Evolutionary conservation across 2,888 invertebrate species (phyloP).

Genomic region (Pristionchus entomophagus): DNA sequence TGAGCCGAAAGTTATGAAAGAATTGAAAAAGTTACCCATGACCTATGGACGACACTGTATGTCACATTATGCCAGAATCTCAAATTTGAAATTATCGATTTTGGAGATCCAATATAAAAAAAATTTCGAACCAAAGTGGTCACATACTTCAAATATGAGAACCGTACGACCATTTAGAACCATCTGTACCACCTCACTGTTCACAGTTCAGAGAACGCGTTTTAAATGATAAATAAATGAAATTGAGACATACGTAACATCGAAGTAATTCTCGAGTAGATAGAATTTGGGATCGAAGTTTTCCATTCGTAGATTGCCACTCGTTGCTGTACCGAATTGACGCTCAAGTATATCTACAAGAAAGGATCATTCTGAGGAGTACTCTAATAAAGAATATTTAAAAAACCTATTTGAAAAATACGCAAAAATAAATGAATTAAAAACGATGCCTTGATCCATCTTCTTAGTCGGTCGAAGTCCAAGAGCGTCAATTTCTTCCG

Average conservation of each 20-base stretch:
- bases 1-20: too few relatives aligned
- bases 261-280: slow-evolving; percentile 93
- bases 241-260: slow-evolving; percentile 80
- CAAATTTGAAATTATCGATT: too few relatives aligned
- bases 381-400: neutral
- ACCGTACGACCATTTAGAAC: too few relatives aligned
- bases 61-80: too few relatives aligned
- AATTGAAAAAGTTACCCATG: too few relatives aligned
- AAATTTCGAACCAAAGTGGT: too few relatives aligned
- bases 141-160: too few relatives aligned
- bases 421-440: neutral
- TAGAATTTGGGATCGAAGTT: slow-evolving; percentile 97
- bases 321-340: slow-evolving; percentile 82
- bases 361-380: neutral
- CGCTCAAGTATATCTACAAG: slow-evolving; percentile 83
- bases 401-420: neutral
- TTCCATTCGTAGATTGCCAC: slow-evolving; percentile 91
- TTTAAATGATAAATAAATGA: too few relatives aligned
- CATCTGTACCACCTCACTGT: too few relatives aligned
- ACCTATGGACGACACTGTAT: too few relatives aligned
- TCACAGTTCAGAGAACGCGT: too few relatives aligned
- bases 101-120: too few relatives aligned
- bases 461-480: slow-evolving; percentile 63
- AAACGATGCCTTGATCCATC: slow-evolving; percentile 57
- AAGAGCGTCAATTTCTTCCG: slow-evolving; percentile 69